Conservation (phyloP, 2,797 vertebrate genomes). For the Loriculus beryllinus region DNA sequence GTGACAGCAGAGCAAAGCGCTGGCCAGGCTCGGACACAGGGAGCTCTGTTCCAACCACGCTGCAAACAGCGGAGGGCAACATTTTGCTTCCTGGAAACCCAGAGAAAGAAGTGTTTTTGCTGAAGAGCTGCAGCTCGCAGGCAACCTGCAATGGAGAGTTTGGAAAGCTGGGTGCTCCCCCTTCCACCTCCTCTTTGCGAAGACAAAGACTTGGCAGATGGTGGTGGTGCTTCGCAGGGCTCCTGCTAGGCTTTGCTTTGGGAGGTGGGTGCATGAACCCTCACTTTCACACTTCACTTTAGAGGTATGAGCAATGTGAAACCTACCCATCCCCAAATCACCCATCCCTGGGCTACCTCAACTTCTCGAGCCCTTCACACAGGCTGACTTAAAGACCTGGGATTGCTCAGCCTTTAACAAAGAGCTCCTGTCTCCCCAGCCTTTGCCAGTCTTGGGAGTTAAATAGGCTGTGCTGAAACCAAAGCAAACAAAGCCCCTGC, state of each 20-base stretch:
- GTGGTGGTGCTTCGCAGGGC: neutral
- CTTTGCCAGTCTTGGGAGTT: neutral
- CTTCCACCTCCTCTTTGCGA: slow-evolving; percentile 21
- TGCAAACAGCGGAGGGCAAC: slow-evolving; percentile 64
- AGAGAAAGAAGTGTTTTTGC: slow-evolving; percentile 45
- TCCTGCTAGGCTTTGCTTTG: neutral
- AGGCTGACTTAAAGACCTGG: slow-evolving; percentile 21
- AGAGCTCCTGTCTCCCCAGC: slow-evolving; percentile 53
- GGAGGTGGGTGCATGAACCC: neutral
- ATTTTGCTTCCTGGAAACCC: slow-evolving; percentile 64
- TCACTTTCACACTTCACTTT: neutral
- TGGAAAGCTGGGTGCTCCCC: slow-evolving; percentile 37
- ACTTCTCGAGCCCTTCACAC: slow-evolving; percentile 2
- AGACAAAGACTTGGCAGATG: slow-evolving; percentile 59
- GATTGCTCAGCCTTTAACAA: slow-evolving; percentile 47
- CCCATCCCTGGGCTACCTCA: neutral
- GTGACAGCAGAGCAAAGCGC: fast-evolving
- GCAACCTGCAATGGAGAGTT: slow-evolving; percentile 56
- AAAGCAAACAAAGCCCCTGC: slow-evolving; percentile 51
- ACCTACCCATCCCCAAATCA: slow-evolving; percentile 1
- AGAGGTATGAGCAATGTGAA: neutral
- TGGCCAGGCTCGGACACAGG: fast-evolving
- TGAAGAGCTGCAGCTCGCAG: slow-evolving; percentile 45
- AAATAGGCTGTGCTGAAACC: slow-evolving; percentile 46
- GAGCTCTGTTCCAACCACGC: neutral